phyloP scores from a whole-genome alignment of 2,113 vertebrate genomes.

The Tenebrosternarchus preto region DNA sequence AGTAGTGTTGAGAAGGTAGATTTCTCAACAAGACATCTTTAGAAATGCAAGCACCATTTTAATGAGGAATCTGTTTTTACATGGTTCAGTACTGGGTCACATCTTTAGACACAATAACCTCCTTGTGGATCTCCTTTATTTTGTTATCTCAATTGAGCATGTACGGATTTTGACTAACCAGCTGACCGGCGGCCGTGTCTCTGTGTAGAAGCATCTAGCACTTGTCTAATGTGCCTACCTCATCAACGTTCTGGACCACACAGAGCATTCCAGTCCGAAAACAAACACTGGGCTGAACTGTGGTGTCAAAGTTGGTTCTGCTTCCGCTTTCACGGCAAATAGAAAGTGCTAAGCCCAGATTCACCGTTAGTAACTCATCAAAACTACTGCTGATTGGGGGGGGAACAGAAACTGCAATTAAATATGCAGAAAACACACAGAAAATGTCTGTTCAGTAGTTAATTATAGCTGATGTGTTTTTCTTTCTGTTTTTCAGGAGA shows the following conservation, averaged over 20 bases:
- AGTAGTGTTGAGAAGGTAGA: neutral
- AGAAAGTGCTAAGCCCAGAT: constrained; percentile 25
- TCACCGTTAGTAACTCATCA: neutral
- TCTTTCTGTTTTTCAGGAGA: constrained; percentile 74
- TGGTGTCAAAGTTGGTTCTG: constrained; percentile 11
- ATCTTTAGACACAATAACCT: constrained; percentile 36
- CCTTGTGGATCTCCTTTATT: constrained; percentile 2
- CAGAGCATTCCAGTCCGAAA: neutral
- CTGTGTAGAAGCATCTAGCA: constrained; percentile 62
- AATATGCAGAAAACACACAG: neutral
- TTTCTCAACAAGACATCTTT: neutral
- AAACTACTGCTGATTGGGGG: neutral
- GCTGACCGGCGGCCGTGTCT: constrained; percentile 4
- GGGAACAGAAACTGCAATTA: neutral
- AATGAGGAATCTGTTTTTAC: constrained; percentile 55
- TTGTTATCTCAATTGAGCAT: neutral
- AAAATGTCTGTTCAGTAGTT: neutral
- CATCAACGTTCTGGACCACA: constrained; percentile 63
- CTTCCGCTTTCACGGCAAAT: constrained; percentile 34
- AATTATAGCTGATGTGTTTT: neutral
- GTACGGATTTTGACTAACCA: constrained; percentile 17
- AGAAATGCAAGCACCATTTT: constrained; percentile 52
- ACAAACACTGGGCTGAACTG: constrained; percentile 28
- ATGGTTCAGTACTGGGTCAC: constrained; percentile 17
- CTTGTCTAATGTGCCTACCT: constrained; percentile 51